phyloP scores from a whole-genome alignment of 2,888 invertebrate genomes.

The Stegophylla sp. region DNA sequence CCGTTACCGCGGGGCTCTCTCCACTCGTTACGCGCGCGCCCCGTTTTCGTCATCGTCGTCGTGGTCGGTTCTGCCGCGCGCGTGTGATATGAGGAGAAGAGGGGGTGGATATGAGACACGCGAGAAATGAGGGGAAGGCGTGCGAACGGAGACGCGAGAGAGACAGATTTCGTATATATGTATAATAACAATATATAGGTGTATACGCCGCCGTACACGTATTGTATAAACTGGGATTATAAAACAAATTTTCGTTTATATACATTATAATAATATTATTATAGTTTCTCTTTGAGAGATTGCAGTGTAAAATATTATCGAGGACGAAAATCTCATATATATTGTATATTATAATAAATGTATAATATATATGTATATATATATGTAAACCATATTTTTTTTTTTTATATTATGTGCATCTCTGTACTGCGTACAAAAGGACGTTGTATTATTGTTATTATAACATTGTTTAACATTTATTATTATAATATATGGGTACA shows the following conservation, averaged over 20 bases:
- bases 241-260: constrained; percentile 35
- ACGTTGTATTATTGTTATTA: too few species aligned
- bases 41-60: background rate
- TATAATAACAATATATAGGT: background rate
- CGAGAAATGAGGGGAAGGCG: too few species aligned
- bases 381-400: too few species aligned
- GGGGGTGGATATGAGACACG: too few species aligned
- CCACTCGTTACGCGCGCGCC: background rate
- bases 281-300: constrained; percentile 44
- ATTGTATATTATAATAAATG: background rate
- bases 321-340: constrained; percentile 26
- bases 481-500: too few species aligned
- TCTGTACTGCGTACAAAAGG: too few species aligned
- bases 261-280: too few species aligned
- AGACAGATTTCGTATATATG: constrained; percentile 18
- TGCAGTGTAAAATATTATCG: constrained; percentile 13
- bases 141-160: too few species aligned
- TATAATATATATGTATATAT: too few species aligned
- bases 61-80: background rate
- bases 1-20: background rate
- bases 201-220: background rate
- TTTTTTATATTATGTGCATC: too few species aligned
- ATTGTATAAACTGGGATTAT: background rate
- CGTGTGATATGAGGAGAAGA: background rate
- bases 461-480: too few species aligned